Evolutionary conservation across 2,888 invertebrate species (phyloP).

Genomic region (Calameuta filiformis): DNA sequence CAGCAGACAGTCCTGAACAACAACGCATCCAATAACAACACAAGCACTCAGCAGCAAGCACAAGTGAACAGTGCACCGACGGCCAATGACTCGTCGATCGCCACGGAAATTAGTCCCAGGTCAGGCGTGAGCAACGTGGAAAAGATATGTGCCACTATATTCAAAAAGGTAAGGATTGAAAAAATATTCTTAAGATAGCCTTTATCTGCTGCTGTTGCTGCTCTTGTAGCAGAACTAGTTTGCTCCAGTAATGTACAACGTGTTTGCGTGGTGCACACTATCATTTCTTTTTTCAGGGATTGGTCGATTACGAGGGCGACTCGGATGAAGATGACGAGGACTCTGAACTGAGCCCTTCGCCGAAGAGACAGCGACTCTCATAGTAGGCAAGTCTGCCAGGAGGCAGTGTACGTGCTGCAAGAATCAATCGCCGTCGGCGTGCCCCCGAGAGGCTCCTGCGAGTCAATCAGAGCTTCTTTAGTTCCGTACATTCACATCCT

Average conservation of each 20-base stretch:
- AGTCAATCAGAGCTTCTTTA: slow-evolving; percentile 34
- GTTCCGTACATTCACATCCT: slow-evolving; percentile 28
- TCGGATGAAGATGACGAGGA: slow-evolving; percentile 95
- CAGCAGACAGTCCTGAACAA: slow-evolving; percentile 59
- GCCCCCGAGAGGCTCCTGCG: slow-evolving; percentile 31
- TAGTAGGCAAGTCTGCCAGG: slow-evolving; percentile 68
- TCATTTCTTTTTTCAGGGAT: slow-evolving; percentile 71
- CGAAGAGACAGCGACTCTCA: slow-evolving; percentile 82
- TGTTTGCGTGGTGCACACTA: neutral
- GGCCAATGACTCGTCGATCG: slow-evolving; percentile 53
- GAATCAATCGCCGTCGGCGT: slow-evolving; percentile 46
- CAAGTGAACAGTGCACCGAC: slow-evolving; percentile 59
- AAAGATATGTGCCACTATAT: slow-evolving; percentile 65
- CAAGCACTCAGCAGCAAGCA: slow-evolving; percentile 58
- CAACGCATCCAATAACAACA: slow-evolving; percentile 66
- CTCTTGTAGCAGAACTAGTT: neutral
- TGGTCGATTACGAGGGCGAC: slow-evolving; percentile 98
- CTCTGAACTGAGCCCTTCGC: slow-evolving; percentile 71
- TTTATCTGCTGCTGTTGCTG: neutral
- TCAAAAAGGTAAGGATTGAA: slow-evolving; percentile 63
- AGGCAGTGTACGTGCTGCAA: slow-evolving; percentile 53
- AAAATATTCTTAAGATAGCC: neutral
- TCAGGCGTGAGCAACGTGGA: slow-evolving; percentile 60
- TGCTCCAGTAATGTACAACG: neutral
- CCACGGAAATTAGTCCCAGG: slow-evolving; percentile 52